Conservation (phyloP, 1,140 invertebrate species). For the Coptotermes formosanus region DNA sequence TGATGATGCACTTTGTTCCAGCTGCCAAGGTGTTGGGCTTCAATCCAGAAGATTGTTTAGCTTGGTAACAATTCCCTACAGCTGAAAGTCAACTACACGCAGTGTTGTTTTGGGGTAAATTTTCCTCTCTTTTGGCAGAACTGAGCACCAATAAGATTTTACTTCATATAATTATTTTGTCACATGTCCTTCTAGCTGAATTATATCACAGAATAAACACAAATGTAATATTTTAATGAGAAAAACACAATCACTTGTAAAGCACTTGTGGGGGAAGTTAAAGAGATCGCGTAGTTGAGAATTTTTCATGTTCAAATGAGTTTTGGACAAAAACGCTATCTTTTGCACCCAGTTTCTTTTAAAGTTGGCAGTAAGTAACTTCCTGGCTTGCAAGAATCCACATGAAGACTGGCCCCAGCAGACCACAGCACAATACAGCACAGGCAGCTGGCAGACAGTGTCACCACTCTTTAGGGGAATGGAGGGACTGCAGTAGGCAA, state of each 20-base stretch:
- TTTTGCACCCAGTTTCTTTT: constrained; percentile 23
- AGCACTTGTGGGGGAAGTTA: constrained; percentile 43
- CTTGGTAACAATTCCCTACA: constrained; percentile 29
- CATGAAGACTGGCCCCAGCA: not conserved
- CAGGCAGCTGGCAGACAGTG: not conserved
- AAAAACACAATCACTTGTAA: constrained; percentile 42
- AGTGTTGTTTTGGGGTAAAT: constrained; percentile 27
- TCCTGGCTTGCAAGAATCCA: constrained; percentile 16
- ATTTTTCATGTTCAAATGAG: constrained; percentile 30
- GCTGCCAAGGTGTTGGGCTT: constrained; percentile 16
- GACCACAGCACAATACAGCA: not conserved
- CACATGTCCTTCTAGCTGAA: constrained; percentile 26
- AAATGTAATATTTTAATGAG: constrained; percentile 37
- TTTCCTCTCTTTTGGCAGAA: constrained; percentile 35
- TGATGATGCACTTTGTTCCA: constrained; percentile 1
- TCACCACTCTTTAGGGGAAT: not conserved
- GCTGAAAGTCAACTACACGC: constrained; percentile 34
- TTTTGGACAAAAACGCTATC: constrained; percentile 30
- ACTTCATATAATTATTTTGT: constrained; percentile 30
- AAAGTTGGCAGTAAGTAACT: constrained; percentile 34
- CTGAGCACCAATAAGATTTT: constrained; percentile 42
- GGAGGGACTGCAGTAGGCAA: not conserved
- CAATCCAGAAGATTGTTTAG: constrained; percentile 18
- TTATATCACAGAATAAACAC: constrained; percentile 42
- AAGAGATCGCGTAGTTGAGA: constrained; percentile 36